Evolutionary conservation across 2,797 vertebrate species (phyloP).

Genomic region (Hydrolagus colliei): DNA sequence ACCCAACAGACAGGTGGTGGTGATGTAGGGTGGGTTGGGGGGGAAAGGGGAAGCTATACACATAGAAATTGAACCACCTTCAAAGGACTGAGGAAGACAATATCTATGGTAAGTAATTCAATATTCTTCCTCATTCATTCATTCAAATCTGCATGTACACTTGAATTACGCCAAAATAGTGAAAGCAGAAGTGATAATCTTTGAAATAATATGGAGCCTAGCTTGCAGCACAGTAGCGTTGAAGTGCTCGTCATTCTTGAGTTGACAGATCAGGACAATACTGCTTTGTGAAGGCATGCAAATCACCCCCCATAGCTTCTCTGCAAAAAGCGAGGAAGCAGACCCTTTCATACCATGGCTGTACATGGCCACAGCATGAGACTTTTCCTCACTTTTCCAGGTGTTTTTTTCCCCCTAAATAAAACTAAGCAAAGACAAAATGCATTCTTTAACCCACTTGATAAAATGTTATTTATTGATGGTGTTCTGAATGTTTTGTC

Average conservation of each 20-base stretch:
- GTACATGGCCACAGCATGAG: not conserved
- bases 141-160: too few species aligned
- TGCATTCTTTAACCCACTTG: not conserved
- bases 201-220: too few species aligned
- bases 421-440: not conserved
- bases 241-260: not conserved
- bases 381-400: not conserved
- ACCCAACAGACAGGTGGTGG: too few species aligned
- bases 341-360: not conserved
- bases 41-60: too few species aligned
- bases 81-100: too few species aligned
- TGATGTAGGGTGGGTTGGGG: too few species aligned
- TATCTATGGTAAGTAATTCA: too few species aligned
- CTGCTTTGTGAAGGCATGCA: not conserved
- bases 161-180: too few species aligned
- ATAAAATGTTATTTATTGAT: not conserved
- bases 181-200: too few species aligned
- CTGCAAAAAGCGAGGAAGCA: not conserved
- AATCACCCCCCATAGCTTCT: not conserved
- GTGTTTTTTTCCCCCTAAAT: not conserved
- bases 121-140: too few species aligned
- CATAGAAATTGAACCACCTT: too few species aligned
- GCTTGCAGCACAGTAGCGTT: not conserved
- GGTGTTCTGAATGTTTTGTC: too few species aligned
- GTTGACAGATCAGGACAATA: not conserved